These are phyloP conservation scores for Gorsachius goisagi DNA, from an alignment of 2,113 vertebrate species.

Conservation along the genomic window DNA sequence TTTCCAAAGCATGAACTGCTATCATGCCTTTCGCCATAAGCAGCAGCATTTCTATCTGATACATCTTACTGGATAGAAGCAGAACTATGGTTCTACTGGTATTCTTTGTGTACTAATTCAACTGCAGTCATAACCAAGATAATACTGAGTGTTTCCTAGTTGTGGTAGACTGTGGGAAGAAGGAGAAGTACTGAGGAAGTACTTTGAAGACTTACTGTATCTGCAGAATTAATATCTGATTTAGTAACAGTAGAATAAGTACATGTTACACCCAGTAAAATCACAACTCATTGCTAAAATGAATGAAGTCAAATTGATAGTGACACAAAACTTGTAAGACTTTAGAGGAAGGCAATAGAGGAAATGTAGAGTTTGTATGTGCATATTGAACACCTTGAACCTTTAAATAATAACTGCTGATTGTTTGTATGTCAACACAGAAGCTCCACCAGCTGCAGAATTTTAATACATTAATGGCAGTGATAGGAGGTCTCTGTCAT, in stretches of 20 bases:
- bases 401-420: not conserved
- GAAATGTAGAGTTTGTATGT: not conserved
- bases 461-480: constrained; percentile 97
- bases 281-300: not conserved
- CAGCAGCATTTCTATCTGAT: not conserved
- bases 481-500: constrained; percentile 93
- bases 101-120: not conserved
- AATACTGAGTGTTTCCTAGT: not conserved
- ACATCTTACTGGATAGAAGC: not conserved
- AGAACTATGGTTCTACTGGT: not conserved
- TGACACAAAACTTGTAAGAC: not conserved
- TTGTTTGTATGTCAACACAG: constrained; percentile 61
- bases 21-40: not conserved
- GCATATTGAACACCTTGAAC: not conserved
- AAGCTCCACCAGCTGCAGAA: constrained; percentile 91
- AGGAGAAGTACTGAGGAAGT: not conserved
- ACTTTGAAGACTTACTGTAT: not conserved
- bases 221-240: not conserved
- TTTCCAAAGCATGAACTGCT: not conserved
- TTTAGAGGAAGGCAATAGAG: not conserved
- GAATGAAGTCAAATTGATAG: not conserved
- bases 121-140: not conserved
- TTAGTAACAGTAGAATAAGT: not conserved
- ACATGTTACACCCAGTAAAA: not conserved
- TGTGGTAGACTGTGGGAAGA: not conserved